A percentile compares a stretch with the other conserved stretches of the same genome.
Evolutionary conservation across 2,888 invertebrate species (phyloP).

Genomic region (Gymnosoma rotundatum): DNA sequence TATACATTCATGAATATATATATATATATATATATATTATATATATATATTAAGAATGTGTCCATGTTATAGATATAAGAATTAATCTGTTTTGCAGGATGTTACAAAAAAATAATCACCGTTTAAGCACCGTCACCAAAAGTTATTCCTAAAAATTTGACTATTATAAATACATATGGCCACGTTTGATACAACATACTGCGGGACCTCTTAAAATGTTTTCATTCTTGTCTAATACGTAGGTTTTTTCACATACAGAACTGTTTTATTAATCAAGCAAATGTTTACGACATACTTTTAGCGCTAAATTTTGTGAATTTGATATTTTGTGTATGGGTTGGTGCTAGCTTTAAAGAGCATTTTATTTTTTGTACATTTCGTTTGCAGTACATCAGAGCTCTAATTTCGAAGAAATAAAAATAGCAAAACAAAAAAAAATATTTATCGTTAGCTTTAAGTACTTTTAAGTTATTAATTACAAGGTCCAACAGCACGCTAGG

Average conservation of each 20-base stretch:
- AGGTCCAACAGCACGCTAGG: constrained; percentile 52
- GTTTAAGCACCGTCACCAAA: constrained; percentile 79
- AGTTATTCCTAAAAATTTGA: constrained; percentile 39
- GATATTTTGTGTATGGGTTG: background rate
- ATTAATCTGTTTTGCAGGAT: constrained; percentile 33
- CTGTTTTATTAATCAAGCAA: constrained; percentile 18
- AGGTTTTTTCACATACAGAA: constrained; percentile 13
- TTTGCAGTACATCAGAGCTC: too few relatives aligned
- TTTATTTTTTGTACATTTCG: background rate
- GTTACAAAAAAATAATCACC: constrained; percentile 71
- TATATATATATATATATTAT: too few relatives aligned
- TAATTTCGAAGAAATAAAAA: background rate
- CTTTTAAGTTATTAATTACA: constrained; percentile 35
- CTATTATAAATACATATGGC: constrained; percentile 41
- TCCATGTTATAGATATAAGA: too few relatives aligned
- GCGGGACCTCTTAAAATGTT: background rate
- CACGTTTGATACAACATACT: background rate
- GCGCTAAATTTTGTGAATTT: constrained; percentile 42
- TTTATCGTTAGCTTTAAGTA: constrained; percentile 61
- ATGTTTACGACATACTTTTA: constrained; percentile 46
- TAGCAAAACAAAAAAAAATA: background rate
- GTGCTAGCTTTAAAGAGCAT: background rate
- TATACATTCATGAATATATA: too few relatives aligned
- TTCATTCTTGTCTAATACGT: background rate
- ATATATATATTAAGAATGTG: too few relatives aligned